Base-by-base conservation (phyloP, 2,888 invertebrate species). In the Dicyrtoma fusca region DNA sequence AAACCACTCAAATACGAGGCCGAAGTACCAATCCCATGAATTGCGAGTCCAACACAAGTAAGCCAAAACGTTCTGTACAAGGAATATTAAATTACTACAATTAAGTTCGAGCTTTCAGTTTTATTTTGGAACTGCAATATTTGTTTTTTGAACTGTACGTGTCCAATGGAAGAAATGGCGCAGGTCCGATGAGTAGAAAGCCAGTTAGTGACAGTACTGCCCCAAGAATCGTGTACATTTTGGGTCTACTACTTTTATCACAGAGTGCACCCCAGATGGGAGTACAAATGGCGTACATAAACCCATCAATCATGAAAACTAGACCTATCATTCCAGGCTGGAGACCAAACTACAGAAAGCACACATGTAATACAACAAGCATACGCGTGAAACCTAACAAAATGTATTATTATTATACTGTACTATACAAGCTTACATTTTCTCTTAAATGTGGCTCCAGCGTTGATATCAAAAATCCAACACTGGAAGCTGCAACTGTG, bases 1-100 rank as follows among this genome's bases (percentile, higher is more conserved):
- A 95, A 95, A 4, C 92, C 92, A 0, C 94, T 91, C 11, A 95
- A 94, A 26, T 94, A 86, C 78, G 92, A 90, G 19, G 93, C 91
- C 17, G 92, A 90, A 83, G 94, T 90, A n/a, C 94, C 94, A 14
- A 94, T 82, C 0, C 94, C 95, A 79, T 94, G 92, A 0, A 92
- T 85, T 13, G 92, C 87, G 64, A 94, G 83, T 0, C 92, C 92
- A 1, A 87, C 44, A 21, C 92, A 88, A 1, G 89, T 88, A 72
- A 91, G 81, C 88, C 89, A 89, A 2, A 73, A 51, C 3, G 63
- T 59, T 4, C 59, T 72, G 26, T 21, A 45, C 57, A 19, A 49
- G 34, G 4, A 6, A 44, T n/a, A 25, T n/a, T n/a, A 17, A 17
- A 17, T 34, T 19, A 34, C 47, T 13, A 19, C 19, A 4, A 11